Conservation (phyloP, 2,888 invertebrate species). For the Pterostichus madidus region DNA sequence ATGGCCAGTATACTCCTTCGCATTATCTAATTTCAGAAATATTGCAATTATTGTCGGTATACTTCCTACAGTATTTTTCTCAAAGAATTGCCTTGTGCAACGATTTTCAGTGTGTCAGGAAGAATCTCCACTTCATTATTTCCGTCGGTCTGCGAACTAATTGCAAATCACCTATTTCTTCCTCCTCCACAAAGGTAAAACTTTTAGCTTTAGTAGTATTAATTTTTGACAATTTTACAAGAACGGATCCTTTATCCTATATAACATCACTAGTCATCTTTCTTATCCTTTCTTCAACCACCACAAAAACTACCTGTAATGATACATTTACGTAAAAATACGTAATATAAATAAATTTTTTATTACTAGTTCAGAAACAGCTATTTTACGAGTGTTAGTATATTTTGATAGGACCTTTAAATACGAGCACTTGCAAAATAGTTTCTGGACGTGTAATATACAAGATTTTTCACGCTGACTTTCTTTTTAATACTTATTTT, state of each 20-base stretch:
- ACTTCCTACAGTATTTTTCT: too few relatives aligned
- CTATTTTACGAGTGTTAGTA: too few relatives aligned
- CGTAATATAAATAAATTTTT: not conserved
- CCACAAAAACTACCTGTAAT: too few relatives aligned
- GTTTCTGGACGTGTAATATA: too few relatives aligned
- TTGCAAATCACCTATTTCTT: slow-evolving; percentile 65
- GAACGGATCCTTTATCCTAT: slow-evolving; percentile 64
- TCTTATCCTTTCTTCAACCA: slow-evolving; percentile 68
- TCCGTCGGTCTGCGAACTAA: slow-evolving; percentile 50
- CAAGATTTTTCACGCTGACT: too few relatives aligned
- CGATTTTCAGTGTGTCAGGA: slow-evolving; percentile 57
- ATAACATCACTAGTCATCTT: too few relatives aligned
- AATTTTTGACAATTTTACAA: slow-evolving; percentile 67
- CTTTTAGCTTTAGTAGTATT: slow-evolving; percentile 63
- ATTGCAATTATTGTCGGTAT: slow-evolving; percentile 61
- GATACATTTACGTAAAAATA: slow-evolving; percentile 23
- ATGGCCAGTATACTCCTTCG: slow-evolving; percentile 66
- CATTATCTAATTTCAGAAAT: slow-evolving; percentile 57
- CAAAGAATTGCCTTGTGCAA: too few relatives aligned
- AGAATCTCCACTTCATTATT: slow-evolving; percentile 45
- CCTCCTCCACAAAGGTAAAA: slow-evolving; percentile 69
- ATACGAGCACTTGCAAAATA: too few relatives aligned
- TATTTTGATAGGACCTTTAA: too few relatives aligned
- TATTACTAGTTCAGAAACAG: too few relatives aligned
- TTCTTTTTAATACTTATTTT: too few relatives aligned